These are phyloP conservation scores for Etheostoma nigrum DNA, from an alignment of 2,797 vertebrate genomes.

Conservation along the genomic window DNA sequence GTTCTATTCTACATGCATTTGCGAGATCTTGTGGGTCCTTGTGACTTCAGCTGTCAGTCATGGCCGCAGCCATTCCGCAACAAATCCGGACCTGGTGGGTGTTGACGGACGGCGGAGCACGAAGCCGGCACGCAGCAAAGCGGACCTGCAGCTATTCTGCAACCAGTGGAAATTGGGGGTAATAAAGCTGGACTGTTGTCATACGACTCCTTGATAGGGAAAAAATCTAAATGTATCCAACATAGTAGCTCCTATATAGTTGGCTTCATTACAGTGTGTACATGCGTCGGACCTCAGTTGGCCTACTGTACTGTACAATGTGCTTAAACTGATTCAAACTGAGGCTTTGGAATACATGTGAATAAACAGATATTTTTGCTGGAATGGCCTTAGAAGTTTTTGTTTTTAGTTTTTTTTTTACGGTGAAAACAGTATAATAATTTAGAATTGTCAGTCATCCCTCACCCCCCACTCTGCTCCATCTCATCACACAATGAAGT, in stretches of 20 bases:
- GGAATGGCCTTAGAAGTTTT: neutral
- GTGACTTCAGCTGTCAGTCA: no score
- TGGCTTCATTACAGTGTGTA: constrained; percentile 6
- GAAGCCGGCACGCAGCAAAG: no score
- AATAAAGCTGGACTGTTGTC: neutral
- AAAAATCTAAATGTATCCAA: neutral
- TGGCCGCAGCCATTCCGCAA: no score
- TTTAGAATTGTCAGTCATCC: neutral
- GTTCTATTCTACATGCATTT: no score
- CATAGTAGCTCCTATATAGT: constrained; percentile 3
- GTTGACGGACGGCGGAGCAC: no score
- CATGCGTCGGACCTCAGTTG: neutral
- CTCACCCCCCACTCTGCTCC: constrained; percentile 22
- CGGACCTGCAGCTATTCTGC: no score
- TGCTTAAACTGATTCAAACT: neutral
- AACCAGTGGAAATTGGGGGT: no score
- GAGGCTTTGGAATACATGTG: neutral
- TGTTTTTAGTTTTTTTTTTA: no score
- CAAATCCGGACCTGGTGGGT: no score
- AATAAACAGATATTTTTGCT: neutral
- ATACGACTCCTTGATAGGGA: neutral
- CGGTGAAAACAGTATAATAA: no score
- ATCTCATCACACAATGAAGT: constrained; percentile 7
- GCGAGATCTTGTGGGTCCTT: no score
- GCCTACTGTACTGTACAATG: neutral